phyloP scores from a whole-genome alignment of 1,140 invertebrate species.

The Panagrolaimus sp. region DNA sequence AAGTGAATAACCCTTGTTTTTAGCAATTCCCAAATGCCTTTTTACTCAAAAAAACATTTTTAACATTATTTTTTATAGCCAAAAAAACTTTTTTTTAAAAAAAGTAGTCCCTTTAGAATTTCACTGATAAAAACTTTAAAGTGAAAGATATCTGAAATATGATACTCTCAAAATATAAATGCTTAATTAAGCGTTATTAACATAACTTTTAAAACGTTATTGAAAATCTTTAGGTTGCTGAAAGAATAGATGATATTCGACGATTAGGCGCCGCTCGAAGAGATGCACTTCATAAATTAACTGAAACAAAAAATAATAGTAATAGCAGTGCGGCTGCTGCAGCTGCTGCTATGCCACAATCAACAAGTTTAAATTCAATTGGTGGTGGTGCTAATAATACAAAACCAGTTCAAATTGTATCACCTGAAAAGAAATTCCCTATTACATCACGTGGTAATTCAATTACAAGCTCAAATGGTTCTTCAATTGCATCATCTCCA shows the following conservation, averaged over 20 bases:
- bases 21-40: not conserved
- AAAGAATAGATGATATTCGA: constrained; percentile 86
- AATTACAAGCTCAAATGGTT: not conserved
- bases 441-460: not conserved
- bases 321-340: too few relatives aligned
- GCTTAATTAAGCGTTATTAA: not conserved
- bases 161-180: too few relatives aligned
- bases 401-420: constrained; percentile 72
- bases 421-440: constrained; percentile 65
- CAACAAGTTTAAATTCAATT: too few relatives aligned
- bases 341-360: constrained; percentile 49
- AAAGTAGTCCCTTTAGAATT: too few relatives aligned
- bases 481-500: not conserved
- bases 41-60: too few relatives aligned
- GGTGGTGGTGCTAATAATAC: not conserved
- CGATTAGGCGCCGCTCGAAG: constrained; percentile 82
- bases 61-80: too few relatives aligned
- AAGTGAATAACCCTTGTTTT: constrained; percentile 3
- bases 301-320: constrained; percentile 59
- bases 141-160: too few relatives aligned
- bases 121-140: too few relatives aligned
- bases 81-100: too few relatives aligned
- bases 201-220: too few relatives aligned
- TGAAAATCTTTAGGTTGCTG: constrained; percentile 68
- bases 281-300: constrained; percentile 59